Conservation (phyloP, 2,888 invertebrate species). For the Dryomyza anilis region DNA sequence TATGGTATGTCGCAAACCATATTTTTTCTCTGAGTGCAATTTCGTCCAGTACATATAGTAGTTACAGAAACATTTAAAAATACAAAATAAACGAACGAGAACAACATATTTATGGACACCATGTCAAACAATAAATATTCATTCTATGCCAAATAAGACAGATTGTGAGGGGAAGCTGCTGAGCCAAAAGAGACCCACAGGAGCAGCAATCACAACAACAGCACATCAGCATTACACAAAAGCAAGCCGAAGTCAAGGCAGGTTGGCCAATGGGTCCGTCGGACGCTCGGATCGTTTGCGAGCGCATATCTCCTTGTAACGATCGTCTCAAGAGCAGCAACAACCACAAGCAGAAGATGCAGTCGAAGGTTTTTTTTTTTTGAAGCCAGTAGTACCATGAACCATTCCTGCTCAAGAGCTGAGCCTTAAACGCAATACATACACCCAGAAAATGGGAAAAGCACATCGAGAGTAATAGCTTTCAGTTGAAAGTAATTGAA, state of each 20-base stretch:
- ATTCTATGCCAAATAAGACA: conserved; percentile 31
- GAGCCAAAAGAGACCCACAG: conserved; percentile 22
- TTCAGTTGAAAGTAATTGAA: no score
- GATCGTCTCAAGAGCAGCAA: conserved; percentile 23
- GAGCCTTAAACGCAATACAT: no score
- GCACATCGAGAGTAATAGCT: no score
- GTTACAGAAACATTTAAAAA: no score
- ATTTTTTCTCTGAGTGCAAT: no score
- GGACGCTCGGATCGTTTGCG: not conserved
- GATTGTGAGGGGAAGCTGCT: conserved; percentile 4
- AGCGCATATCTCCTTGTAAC: conserved; percentile 1
- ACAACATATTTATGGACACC: conserved; percentile 47
- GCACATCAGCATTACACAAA: conserved; percentile 21
- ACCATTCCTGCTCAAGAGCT: no score
- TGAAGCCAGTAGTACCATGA: no score
- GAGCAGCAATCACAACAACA: not conserved
- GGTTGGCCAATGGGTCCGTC: not conserved
- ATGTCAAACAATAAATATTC: conserved; percentile 46
- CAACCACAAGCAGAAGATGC: conserved; percentile 15
- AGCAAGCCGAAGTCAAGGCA: conserved; percentile 10
- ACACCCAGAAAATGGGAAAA: no score
- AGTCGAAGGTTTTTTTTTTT: no score
- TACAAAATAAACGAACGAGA: no score
- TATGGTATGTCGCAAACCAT: no score
- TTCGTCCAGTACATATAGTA: no score